phyloP scores from a whole-genome alignment of 2,888 invertebrate genomes.

The Melikaiella ostensackeni region DNA sequence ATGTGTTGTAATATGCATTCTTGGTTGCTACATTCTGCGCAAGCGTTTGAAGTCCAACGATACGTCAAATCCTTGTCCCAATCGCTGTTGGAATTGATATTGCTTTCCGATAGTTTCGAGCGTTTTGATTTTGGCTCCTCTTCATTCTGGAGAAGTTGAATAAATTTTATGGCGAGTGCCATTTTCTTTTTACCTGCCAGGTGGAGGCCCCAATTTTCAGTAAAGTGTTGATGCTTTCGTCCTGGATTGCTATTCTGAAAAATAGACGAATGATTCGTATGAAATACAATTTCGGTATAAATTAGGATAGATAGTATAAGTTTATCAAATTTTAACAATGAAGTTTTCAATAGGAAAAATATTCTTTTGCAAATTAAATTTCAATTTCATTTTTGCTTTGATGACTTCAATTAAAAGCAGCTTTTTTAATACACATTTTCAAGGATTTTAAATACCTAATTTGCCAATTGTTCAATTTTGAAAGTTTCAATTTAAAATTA shows the following conservation, averaged over 20 bases:
- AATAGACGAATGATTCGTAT: background rate
- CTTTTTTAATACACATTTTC: too few species aligned
- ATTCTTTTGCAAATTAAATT: background rate
- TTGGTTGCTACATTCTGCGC: constrained; percentile 22
- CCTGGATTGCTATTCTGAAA: background rate
- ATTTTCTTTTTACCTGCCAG: background rate
- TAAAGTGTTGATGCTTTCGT: background rate
- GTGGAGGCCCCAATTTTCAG: background rate
- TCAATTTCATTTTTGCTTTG: background rate
- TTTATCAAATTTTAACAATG: background rate
- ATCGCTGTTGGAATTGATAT: constrained; percentile 7
- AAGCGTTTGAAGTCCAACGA: constrained; percentile 23
- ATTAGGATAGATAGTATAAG: background rate
- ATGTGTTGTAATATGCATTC: constrained; percentile 37
- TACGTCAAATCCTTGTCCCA: constrained; percentile 11
- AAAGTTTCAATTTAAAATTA: too few species aligned
- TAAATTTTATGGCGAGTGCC: constrained; percentile 30
- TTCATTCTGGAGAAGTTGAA: constrained; percentile 20
- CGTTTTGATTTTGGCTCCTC: background rate
- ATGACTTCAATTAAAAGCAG: too few species aligned
- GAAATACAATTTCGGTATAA: background rate
- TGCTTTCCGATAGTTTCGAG: constrained; percentile 2
- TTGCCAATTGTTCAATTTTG: too few species aligned
- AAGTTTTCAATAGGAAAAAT: background rate
- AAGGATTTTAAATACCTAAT: too few species aligned